Evolutionary conservation across 2,797 vertebrate species (phyloP).

Genomic region (Sciurus vulgaris): DNA sequence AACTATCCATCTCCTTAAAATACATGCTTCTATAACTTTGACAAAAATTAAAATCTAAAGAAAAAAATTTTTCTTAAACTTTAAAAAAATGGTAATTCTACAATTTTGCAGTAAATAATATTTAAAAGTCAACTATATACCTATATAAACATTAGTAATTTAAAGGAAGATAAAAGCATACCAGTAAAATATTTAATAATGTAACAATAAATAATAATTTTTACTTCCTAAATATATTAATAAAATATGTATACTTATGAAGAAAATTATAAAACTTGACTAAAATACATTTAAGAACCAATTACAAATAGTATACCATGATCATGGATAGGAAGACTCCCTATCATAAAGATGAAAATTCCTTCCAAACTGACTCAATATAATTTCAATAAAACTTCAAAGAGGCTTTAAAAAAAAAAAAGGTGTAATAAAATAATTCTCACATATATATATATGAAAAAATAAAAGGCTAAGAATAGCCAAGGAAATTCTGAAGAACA

Average conservation of each 20-base stretch:
- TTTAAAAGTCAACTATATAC: constrained; percentile 12
- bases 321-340: background rate
- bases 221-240: background rate
- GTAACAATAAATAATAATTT: background rate
- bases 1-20: constrained; percentile 9
- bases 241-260: background rate
- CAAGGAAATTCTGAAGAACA: background rate
- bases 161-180: constrained; percentile 4
- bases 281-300: background rate
- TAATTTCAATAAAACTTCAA: background rate
- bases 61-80: too few relatives aligned
- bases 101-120: constrained; percentile 9
- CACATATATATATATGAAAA: background rate
- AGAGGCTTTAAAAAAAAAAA: background rate
- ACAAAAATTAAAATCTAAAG: background rate
- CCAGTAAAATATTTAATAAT: background rate
- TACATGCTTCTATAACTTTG: background rate
- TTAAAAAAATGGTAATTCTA: constrained; percentile 2
- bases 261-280: background rate
- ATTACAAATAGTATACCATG: background rate
- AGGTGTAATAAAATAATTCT: background rate
- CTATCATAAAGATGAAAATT: background rate
- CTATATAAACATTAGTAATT: background rate
- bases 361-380: background rate
- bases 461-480: background rate